A percentile compares a stretch with the other conserved stretches of the same genome.
phyloP scores from a whole-genome alignment of 2,797 vertebrate genomes.

The Loriculus beryllinus region DNA sequence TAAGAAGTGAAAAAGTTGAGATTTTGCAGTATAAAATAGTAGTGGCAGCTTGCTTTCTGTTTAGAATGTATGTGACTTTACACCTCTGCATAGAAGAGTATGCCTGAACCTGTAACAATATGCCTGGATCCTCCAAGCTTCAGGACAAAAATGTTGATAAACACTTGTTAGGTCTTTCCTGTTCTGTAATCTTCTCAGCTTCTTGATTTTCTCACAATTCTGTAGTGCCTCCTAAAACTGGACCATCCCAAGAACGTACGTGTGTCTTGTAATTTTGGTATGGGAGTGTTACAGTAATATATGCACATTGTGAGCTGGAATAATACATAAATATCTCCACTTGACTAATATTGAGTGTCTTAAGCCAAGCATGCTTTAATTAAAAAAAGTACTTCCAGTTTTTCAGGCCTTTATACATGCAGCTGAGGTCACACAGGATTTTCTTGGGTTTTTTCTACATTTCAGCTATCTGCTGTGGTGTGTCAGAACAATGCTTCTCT shows the following conservation, averaged over 20 bases:
- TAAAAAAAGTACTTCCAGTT: background rate
- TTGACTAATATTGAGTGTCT: background rate
- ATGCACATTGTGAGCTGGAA: accelerated
- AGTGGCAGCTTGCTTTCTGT: background rate
- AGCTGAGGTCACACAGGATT: background rate
- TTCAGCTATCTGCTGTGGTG: background rate
- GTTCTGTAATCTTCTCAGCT: background rate
- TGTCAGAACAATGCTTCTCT: background rate
- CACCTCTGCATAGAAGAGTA: background rate
- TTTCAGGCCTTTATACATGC: background rate
- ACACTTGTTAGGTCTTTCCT: background rate
- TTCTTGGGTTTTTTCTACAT: background rate
- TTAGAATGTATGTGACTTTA: background rate
- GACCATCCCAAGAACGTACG: background rate
- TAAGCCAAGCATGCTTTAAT: background rate
- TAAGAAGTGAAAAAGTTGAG: background rate
- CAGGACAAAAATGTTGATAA: background rate
- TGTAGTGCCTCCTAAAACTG: background rate
- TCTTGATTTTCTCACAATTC: background rate
- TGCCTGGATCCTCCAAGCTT: background rate
- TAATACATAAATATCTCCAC: background rate
- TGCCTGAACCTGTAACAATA: background rate
- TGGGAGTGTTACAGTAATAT: background rate
- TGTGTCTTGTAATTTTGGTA: background rate
- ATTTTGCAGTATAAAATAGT: background rate